Conservation (phyloP, 2,113 vertebrate genomes). For the Ceyx melanurus region DNA sequence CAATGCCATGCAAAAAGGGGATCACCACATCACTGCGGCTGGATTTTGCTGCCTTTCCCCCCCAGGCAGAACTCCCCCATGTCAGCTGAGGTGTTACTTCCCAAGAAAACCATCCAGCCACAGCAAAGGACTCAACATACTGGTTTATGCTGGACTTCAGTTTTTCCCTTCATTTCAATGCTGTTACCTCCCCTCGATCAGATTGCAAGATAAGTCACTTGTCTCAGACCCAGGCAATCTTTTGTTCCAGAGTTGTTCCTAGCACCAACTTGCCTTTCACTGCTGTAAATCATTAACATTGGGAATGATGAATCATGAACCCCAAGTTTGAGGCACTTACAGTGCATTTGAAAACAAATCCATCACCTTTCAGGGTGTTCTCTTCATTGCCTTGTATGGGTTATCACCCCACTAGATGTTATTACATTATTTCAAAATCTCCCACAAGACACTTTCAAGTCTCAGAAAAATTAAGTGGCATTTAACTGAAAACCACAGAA, state of each 20-base stretch:
- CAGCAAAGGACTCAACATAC: background rate
- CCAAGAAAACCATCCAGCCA: background rate
- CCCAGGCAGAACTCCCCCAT: accelerated
- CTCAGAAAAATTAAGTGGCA: background rate
- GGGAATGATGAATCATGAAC: background rate
- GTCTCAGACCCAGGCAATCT: background rate
- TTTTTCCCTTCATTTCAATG: background rate
- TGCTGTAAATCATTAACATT: background rate
- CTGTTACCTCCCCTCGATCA: background rate
- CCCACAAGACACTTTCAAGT: background rate
- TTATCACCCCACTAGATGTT: background rate
- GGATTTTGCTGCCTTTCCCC: background rate
- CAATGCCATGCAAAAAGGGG: accelerated
- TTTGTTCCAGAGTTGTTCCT: background rate
- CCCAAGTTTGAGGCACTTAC: background rate
- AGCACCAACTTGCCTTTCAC: background rate
- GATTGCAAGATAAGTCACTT: background rate
- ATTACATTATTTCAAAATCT: background rate
- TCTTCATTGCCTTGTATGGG: background rate
- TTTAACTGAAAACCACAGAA: background rate
- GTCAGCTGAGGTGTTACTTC: background rate
- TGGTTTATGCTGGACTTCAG: background rate
- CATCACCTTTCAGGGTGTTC: background rate
- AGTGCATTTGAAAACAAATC: background rate
- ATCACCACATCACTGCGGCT: accelerated